Conservation (phyloP, 2,888 invertebrate genomes). For the Hedya salicella region DNA sequence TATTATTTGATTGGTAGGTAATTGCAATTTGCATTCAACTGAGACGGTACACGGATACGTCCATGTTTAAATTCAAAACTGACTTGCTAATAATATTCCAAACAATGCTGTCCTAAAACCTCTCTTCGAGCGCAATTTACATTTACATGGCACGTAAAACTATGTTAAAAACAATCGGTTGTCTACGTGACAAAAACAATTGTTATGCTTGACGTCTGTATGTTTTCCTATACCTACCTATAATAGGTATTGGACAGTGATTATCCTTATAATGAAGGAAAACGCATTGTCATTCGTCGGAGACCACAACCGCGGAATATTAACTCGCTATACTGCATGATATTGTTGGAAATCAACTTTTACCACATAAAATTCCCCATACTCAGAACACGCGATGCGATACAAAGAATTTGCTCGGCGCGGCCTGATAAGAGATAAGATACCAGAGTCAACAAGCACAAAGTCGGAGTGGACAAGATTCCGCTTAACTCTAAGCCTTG, state of each 20-base stretch:
- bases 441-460: constrained; percentile 8
- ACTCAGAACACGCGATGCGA: background rate
- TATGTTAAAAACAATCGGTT: constrained; percentile 16
- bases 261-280: constrained; percentile 32
- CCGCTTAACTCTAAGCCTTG: constrained; percentile 21
- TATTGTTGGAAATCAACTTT: background rate
- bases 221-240: constrained; percentile 32
- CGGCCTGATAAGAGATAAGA: constrained; percentile 30
- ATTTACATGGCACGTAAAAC: constrained; percentile 7
- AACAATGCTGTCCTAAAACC: background rate
- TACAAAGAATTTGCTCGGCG: constrained; percentile 32
- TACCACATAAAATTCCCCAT: constrained; percentile 12
- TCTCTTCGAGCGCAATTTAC: constrained; percentile 3
- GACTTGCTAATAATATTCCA: too few relatives aligned
- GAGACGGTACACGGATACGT: too few relatives aligned
- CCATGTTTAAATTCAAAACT: too few relatives aligned
- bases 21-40: too few relatives aligned
- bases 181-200: constrained; percentile 37
- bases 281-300: constrained; percentile 22
- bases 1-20: too few relatives aligned
- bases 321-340: background rate
- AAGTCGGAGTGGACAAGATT: constrained; percentile 13
- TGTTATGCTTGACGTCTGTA: constrained; percentile 28
- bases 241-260: constrained; percentile 18
- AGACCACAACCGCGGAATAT: constrained; percentile 17